Conservation (phyloP, 1,140 invertebrate genomes). For the Drosophila willistoni region DNA sequence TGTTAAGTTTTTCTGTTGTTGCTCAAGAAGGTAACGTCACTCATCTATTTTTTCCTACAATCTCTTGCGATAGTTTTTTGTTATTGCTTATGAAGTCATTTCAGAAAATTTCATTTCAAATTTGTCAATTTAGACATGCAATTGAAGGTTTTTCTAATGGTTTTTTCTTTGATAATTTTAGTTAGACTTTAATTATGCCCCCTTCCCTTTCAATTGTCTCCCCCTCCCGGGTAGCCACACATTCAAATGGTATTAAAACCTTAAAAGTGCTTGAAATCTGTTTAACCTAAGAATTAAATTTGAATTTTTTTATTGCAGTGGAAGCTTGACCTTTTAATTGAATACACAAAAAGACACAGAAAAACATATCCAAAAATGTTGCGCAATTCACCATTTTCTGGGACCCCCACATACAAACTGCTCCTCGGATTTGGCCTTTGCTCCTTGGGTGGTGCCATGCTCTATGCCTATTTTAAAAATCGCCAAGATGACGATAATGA, state of each 20-base stretch:
- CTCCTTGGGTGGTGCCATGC: constrained; percentile 77
- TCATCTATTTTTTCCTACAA: constrained; percentile 64
- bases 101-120: constrained; percentile 46
- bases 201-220: not conserved
- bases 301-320: constrained; percentile 40
- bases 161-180: constrained; percentile 21
- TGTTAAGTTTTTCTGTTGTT: constrained; percentile 20
- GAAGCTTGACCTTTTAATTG: constrained; percentile 16
- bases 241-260: constrained; percentile 2
- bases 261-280: constrained; percentile 3
- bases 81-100: constrained; percentile 54
- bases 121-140: constrained; percentile 29
- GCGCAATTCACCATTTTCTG: constrained; percentile 63
- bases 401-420: constrained; percentile 76
- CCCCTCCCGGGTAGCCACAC: not conserved
- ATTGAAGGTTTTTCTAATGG: constrained; percentile 24
- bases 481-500: constrained; percentile 67
- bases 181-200: not conserved
- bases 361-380: constrained; percentile 59
- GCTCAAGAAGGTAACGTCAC: constrained; percentile 50
- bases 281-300: not conserved
- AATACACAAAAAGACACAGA: constrained; percentile 10
- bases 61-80: constrained; percentile 30
- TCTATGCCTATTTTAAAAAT: constrained; percentile 78
- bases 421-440: constrained; percentile 79